Evolutionary conservation across 2,888 invertebrate species (phyloP).

Genomic region (Leptopilina syphax): DNA sequence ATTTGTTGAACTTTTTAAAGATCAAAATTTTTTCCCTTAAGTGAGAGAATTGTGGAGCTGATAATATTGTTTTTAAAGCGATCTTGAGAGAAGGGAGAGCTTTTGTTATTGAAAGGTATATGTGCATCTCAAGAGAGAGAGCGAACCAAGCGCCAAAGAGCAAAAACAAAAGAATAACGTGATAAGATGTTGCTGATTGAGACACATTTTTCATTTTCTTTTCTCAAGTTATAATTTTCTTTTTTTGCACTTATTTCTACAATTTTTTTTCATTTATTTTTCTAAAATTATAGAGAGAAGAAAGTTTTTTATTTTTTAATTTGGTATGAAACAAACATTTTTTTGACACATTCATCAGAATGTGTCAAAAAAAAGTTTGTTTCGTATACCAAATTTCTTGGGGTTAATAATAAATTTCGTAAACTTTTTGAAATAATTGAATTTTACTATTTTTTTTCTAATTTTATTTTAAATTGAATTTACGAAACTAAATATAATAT

Average conservation of each 20-base stretch:
- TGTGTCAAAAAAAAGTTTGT: too few species aligned
- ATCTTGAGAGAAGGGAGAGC: not conserved
- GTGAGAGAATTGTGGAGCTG: not conserved
- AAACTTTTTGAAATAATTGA: too few species aligned
- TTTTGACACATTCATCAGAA: too few species aligned
- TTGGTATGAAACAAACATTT: too few species aligned
- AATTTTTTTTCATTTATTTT: too few species aligned
- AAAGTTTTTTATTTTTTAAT: not conserved
- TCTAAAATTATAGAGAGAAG: not conserved
- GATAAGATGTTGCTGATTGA: constrained; percentile 5
- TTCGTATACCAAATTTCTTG: too few species aligned
- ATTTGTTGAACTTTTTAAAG: not conserved
- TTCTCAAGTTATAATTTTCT: not conserved
- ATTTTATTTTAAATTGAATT: not conserved
- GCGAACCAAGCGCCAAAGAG: not conserved
- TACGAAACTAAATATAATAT: not conserved
- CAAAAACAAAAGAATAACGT: not conserved
- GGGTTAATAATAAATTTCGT: too few species aligned
- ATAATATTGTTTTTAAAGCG: not conserved
- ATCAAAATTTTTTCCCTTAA: not conserved
- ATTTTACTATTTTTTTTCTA: not conserved
- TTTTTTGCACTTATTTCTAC: too few species aligned
- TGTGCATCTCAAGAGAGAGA: not conserved
- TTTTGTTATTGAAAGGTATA: constrained; percentile 14
- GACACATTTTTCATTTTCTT: not conserved